Conservation (phyloP, 37 sponge, comb jelly and placozoan species). For the Eunapius fragilis region DNA sequence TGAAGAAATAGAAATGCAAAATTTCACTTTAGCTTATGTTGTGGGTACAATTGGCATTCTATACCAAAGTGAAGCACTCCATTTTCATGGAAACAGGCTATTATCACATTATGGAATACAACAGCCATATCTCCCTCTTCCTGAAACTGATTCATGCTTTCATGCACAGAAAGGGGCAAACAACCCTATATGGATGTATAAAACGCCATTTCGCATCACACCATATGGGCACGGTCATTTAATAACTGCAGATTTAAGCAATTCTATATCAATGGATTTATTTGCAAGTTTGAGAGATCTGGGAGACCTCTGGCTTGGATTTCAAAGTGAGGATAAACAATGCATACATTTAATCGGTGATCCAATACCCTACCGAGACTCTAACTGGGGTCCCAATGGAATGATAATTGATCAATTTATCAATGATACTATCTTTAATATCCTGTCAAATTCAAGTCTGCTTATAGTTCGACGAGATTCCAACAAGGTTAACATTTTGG, state of each 20-base stretch:
- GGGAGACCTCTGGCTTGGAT: slow-evolving; percentile 4
- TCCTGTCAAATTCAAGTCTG: not conserved
- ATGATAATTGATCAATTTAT: not conserved
- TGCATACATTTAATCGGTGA: not conserved
- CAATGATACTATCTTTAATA: not conserved
- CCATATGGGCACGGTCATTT: not conserved
- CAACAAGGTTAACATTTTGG: not conserved
- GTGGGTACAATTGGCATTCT: not conserved
- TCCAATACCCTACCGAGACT: not conserved
- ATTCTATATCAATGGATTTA: slow-evolving; percentile 11
- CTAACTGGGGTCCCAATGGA: not conserved
- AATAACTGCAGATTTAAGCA: slow-evolving; percentile 30
- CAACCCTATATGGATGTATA: slow-evolving; percentile 2
- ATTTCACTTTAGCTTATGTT: not conserved
- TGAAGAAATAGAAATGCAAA: too few species aligned
- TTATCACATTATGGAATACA: not conserved
- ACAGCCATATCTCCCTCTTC: not conserved
- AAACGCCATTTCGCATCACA: slow-evolving; percentile 11
- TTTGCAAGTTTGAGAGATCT: not conserved
- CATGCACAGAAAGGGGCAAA: too few species aligned
- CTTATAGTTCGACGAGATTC: not conserved
- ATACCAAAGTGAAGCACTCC: not conserved
- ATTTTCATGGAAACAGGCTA: not conserved
- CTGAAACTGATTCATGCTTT: not conserved
- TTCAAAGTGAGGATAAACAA: not conserved